Conservation (phyloP, 2,113 vertebrate genomes). For the Haplotaxodon microlepis region DNA sequence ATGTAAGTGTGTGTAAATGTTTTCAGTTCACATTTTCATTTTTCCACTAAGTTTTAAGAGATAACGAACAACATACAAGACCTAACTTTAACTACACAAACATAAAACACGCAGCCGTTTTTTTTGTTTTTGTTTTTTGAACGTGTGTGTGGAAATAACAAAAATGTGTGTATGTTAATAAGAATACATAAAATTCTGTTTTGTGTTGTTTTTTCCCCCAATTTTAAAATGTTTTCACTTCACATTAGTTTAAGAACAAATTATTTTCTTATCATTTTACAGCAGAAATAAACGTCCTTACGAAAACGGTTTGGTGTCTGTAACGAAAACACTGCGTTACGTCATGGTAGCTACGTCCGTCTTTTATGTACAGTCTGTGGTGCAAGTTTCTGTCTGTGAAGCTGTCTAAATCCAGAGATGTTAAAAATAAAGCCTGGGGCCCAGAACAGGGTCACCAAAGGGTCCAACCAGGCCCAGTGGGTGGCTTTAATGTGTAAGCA, state of each 20-base stretch:
- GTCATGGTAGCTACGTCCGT: background rate
- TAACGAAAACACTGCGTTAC: accelerated
- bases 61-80: background rate
- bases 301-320: background rate
- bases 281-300: background rate
- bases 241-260: background rate
- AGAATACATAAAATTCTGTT: background rate
- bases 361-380: background rate
- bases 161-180: background rate
- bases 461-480: background rate
- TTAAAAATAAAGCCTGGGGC: background rate
- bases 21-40: background rate
- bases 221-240: background rate
- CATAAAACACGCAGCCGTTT: accelerated
- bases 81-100: background rate
- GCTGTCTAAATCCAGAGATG: background rate
- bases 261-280: background rate
- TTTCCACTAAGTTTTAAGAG: too few relatives aligned
- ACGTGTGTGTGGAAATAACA: background rate
- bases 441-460: background rate
- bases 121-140: background rate
- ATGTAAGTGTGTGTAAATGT: background rate
- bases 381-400: background rate
- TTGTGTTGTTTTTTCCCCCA: background rate
- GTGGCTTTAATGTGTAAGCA: background rate